Evolutionary conservation across 2,797 vertebrate species (phyloP).

Genomic region (Chelon labrosus): DNA sequence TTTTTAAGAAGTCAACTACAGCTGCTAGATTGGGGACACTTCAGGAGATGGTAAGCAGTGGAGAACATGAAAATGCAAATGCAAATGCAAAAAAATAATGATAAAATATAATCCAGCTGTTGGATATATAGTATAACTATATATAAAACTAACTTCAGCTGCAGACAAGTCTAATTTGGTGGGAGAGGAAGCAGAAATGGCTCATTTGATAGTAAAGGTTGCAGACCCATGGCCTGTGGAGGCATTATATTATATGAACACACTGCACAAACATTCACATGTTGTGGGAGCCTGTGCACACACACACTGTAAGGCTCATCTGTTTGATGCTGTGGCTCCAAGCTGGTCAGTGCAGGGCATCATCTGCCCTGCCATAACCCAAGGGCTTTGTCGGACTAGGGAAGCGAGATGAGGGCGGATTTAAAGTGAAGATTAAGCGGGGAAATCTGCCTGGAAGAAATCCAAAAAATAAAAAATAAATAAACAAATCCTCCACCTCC

Average conservation of each 20-base stretch:
- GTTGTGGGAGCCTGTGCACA: neutral
- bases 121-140: too few species aligned
- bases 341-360: constrained; percentile 68
- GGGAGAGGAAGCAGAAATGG: too few species aligned
- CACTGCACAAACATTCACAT: neutral
- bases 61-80: too few species aligned
- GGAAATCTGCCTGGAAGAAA: constrained; percentile 76
- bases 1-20: too few species aligned
- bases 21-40: too few species aligned
- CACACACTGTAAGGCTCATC: constrained; percentile 46
- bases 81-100: too few species aligned
- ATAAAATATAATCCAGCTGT: too few species aligned
- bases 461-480: constrained; percentile 54
- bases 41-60: too few species aligned
- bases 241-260: neutral
- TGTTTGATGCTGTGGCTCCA: constrained; percentile 61
- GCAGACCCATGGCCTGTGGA: neutral
- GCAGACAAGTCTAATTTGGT: too few species aligned
- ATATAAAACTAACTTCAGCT: too few species aligned
- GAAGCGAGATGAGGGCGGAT: constrained; percentile 73
- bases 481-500: constrained; percentile 41
- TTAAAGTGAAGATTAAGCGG: constrained; percentile 80
- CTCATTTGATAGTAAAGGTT: too few species aligned
- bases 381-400: constrained; percentile 64
- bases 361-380: constrained; percentile 53